phyloP scores from a whole-genome alignment of 2,888 invertebrate genomes.

The Harpalus rubripes region DNA sequence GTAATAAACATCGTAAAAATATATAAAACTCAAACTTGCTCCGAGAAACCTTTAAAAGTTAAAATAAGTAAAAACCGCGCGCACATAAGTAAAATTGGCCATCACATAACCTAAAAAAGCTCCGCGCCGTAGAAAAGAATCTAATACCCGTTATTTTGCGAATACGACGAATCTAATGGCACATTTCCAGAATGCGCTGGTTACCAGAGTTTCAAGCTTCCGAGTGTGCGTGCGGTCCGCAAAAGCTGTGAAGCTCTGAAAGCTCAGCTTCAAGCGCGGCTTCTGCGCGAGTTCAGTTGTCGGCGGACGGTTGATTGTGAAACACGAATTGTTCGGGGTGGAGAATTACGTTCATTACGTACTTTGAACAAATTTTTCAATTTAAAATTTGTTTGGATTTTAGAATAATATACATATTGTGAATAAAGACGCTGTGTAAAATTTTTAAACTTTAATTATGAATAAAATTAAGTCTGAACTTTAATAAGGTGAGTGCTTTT shows the following conservation, averaged over 20 bases:
- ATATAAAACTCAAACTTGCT: background rate
- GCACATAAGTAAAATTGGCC: constrained; percentile 26
- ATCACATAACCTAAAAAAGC: constrained; percentile 38
- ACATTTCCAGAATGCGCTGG: constrained; percentile 29
- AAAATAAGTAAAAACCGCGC: constrained; percentile 19
- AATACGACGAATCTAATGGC: constrained; percentile 39
- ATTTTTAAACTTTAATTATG: constrained; percentile 1
- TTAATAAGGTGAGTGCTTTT: background rate
- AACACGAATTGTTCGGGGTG: background rate
- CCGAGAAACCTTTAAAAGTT: background rate
- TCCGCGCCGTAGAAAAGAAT: constrained; percentile 5
- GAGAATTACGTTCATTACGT: background rate
- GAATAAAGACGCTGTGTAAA: background rate
- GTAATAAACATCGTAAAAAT: background rate
- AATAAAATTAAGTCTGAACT: background rate
- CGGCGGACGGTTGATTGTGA: constrained; percentile 6
- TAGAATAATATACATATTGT: background rate
- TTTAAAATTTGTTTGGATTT: background rate
- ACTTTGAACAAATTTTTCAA: background rate
- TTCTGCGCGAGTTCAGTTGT: constrained; percentile 6
- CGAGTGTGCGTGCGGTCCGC: constrained; percentile 23
- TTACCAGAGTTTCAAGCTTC: background rate
- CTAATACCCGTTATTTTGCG: constrained; percentile 40
- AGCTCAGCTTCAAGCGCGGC: constrained; percentile 11
- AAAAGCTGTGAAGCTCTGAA: constrained; percentile 9